Evolutionary conservation across 2,113 vertebrate genomes (phyloP).

Genomic region (Lagenorhynchus albirostris): DNA sequence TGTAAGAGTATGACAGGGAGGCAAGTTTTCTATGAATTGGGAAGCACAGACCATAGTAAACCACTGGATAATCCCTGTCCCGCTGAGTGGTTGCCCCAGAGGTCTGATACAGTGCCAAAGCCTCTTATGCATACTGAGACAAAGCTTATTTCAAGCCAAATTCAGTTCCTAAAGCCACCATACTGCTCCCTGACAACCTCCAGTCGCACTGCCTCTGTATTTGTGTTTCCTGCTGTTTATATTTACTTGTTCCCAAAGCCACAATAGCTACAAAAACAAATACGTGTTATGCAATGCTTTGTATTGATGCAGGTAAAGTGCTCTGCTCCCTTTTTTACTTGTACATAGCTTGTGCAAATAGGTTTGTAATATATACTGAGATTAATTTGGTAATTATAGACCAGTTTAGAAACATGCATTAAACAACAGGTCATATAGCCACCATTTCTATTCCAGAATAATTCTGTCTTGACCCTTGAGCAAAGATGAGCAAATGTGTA

Average conservation of each 20-base stretch:
- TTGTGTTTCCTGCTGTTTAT: constrained; percentile 86
- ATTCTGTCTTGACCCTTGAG: constrained; percentile 74
- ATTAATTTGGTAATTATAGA: constrained; percentile 86
- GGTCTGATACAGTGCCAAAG: constrained; percentile 86
- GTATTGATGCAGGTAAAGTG: constrained; percentile 77
- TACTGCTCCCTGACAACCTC: constrained; percentile 83
- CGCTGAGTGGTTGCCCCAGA: constrained; percentile 85
- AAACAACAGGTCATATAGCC: constrained; percentile 83
- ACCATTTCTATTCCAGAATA: constrained; percentile 75
- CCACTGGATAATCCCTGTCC: constrained; percentile 83
- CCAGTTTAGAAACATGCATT: constrained; percentile 79
- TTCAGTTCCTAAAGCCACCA: constrained; percentile 81
- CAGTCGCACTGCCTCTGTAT: constrained; percentile 80
- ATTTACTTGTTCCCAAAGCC: constrained; percentile 86
- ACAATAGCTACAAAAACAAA: constrained; percentile 86
- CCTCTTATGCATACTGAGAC: constrained; percentile 85
- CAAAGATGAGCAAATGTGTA: constrained; percentile 69
- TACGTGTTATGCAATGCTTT: constrained; percentile 78
- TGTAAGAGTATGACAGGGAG: constrained; percentile 72
- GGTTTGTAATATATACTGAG: constrained; percentile 82
- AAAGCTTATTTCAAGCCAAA: constrained; percentile 85
- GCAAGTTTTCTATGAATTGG: constrained; percentile 83
- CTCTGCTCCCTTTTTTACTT: constrained; percentile 56
- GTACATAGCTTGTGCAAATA: constrained; percentile 80
- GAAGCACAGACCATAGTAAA: constrained; percentile 84